These are phyloP conservation scores for Corythornis vintsioides DNA, from an alignment of 2,113 vertebrate species.

Conservation along the genomic window DNA sequence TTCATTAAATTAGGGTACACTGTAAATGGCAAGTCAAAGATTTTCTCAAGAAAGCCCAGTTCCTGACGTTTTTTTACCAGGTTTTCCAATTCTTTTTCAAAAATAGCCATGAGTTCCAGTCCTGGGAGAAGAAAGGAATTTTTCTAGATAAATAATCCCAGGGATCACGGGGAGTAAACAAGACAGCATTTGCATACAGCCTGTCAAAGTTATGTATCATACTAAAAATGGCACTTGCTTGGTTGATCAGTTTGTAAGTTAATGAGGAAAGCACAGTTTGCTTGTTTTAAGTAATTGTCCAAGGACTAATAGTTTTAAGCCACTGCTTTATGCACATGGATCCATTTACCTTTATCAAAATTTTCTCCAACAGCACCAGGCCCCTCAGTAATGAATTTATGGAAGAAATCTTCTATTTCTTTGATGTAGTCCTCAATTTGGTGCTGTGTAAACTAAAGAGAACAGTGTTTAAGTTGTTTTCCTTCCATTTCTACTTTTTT, in stretches of 20 bases:
- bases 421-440: slow-evolving; percentile 77
- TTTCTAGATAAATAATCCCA: not conserved
- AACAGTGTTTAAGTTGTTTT: not conserved
- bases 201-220: not conserved
- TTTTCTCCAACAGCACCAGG: slow-evolving; percentile 89
- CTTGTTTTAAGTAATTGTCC: not conserved
- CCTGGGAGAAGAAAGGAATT: slow-evolving; percentile 71
- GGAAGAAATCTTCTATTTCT: slow-evolving; percentile 80
- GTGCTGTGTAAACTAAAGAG: slow-evolving; percentile 81
- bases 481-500: not conserved
- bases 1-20: slow-evolving; percentile 81
- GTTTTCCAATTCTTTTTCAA: slow-evolving; percentile 80
- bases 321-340: not conserved
- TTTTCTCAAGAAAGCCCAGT: slow-evolving; percentile 86
- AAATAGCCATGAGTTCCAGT: slow-evolving; percentile 76
- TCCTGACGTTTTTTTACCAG: slow-evolving; percentile 78
- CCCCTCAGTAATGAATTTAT: slow-evolving; percentile 81
- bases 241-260: not conserved
- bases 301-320: not conserved
- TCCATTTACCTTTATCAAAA: slow-evolving; percentile 87
- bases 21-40: slow-evolving; percentile 86
- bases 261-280: not conserved
- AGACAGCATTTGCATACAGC: not conserved
- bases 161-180: not conserved
- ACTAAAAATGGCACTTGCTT: not conserved